A percentile compares a stretch with the other conserved stretches of the same genome.
Evolutionary conservation across 1,140 invertebrate genomes (phyloP).

Genomic region (Drosophila paulistorum): DNA sequence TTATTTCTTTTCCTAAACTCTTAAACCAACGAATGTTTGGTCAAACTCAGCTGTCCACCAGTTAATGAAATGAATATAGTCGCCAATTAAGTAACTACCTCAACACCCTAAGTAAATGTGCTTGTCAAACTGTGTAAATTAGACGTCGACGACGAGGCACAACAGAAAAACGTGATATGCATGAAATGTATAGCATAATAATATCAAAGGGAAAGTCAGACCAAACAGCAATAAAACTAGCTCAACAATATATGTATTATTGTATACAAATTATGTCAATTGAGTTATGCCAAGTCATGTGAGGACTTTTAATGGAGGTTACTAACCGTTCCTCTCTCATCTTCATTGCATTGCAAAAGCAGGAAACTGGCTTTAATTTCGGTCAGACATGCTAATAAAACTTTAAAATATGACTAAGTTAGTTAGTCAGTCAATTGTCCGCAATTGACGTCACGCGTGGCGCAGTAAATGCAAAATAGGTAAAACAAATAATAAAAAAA

Average conservation of each 20-base stretch:
- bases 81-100: no score
- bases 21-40: no score
- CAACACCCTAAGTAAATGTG: no score
- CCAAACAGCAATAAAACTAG: constrained; percentile 1
- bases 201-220: constrained; percentile 11
- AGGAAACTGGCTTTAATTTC: neutral
- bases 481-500: constrained; percentile 1
- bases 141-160: neutral
- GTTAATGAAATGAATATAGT: no score
- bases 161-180: constrained; percentile 17
- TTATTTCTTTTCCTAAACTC: no score
- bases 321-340: no score
- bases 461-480: constrained; percentile 6
- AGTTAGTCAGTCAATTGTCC: neutral
- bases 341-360: neutral
- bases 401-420: constrained; percentile 2
- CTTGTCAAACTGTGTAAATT: neutral
- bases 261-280: constrained; percentile 20
- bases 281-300: constrained; percentile 23
- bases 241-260: neutral
- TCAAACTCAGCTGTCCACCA: no score
- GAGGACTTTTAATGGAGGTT: constrained; percentile 9
- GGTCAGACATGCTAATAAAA: constrained; percentile 13
- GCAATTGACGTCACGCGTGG: constrained; percentile 16
- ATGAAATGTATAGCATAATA: constrained; percentile 17